A percentile compares a stretch with the other conserved stretches of the same genome.
Conservation (phyloP, 2,888 invertebrate species). For the Sphaeridia pumilis region DNA sequence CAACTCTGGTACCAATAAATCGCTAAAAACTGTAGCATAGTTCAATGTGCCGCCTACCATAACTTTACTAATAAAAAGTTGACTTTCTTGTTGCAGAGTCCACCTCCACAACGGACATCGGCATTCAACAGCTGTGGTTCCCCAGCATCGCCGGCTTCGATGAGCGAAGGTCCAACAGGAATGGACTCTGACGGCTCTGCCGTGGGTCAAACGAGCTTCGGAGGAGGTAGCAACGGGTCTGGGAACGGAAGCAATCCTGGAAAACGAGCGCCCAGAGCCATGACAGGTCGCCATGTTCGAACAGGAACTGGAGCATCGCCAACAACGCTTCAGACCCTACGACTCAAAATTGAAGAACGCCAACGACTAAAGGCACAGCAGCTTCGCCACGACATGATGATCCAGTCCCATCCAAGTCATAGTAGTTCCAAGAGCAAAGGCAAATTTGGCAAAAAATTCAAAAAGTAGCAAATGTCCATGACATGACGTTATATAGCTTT, state of each 20-base stretch:
- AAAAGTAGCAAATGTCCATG: conserved; percentile 33
- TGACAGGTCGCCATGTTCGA: conserved; percentile 42
- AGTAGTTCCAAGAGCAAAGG: conserved; percentile 22
- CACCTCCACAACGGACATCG: conserved; percentile 20
- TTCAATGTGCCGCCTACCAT: no score
- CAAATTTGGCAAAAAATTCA: conserved; percentile 33
- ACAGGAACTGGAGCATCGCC: conserved; percentile 42
- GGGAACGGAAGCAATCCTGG: conserved; percentile 33
- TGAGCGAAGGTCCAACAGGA: conserved; percentile 31
- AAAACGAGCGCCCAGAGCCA: conserved; percentile 41
- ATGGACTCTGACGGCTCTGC: conserved; percentile 35
- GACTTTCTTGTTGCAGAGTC: conserved; percentile 21
- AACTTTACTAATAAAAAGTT: background rate
- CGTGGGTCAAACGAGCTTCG: conserved; percentile 25
- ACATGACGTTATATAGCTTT: no score
- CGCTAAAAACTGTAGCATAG: no score
- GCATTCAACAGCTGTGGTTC: conserved; percentile 28
- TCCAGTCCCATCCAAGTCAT: conserved; percentile 27
- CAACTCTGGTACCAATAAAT: no score
- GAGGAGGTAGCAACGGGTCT: conserved; percentile 1
- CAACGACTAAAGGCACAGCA: conserved; percentile 38
- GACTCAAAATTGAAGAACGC: conserved; percentile 41
- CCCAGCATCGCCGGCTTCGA: conserved; percentile 35
- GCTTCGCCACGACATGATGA: conserved; percentile 31
- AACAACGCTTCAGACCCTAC: conserved; percentile 40